Conservation (phyloP, 2,797 vertebrate species). For the Eulemur rubriventer region DNA sequence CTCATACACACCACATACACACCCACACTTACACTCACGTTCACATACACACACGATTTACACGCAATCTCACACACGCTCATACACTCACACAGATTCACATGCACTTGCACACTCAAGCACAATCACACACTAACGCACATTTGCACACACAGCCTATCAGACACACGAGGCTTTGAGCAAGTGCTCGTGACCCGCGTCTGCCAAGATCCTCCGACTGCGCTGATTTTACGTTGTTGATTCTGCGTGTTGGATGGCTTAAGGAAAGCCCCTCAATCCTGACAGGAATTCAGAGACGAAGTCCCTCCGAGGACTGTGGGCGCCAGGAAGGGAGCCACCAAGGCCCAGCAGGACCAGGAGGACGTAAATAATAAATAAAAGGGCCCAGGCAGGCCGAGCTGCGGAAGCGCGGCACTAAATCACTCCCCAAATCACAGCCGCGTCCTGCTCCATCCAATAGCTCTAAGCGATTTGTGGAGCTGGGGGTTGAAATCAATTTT, state of each 20-base stretch:
- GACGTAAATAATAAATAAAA: constrained; percentile 69
- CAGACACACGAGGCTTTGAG: neutral
- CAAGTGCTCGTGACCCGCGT: neutral
- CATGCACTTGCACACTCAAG: neutral
- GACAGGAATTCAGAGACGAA: neutral
- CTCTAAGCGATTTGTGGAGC: constrained; percentile 84
- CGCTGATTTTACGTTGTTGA: neutral
- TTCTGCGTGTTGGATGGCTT: neutral
- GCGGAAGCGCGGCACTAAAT: constrained; percentile 82
- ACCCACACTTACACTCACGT: neutral
- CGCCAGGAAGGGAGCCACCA: neutral
- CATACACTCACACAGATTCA: neutral
- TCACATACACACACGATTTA: neutral
- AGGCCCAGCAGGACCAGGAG: neutral
- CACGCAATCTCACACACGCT: neutral
- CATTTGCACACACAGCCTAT: neutral
- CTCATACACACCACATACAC: neutral
- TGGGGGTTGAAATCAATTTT: constrained; percentile 82
- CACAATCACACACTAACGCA: neutral
- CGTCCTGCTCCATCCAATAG: constrained; percentile 81
- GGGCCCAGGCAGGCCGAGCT: constrained; percentile 13
- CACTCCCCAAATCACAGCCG: constrained; percentile 82
- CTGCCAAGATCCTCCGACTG: neutral
- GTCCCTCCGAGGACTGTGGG: neutral
- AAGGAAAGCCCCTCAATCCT: neutral